These are phyloP conservation scores for Bombus confusus DNA, from an alignment of 1,140 invertebrate species.

Conservation along the genomic window DNA sequence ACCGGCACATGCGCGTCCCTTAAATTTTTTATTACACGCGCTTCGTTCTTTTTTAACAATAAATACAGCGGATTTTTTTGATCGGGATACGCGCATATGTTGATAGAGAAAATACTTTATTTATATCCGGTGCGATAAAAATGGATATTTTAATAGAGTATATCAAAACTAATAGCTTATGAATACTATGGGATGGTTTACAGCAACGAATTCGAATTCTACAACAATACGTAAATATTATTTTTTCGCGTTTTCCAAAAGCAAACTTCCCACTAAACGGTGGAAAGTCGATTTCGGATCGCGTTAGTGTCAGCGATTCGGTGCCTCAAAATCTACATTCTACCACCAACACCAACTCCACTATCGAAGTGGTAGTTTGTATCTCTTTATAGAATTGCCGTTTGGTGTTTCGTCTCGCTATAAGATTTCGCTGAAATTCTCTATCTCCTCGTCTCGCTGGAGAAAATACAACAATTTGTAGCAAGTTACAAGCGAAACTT, in stretches of 20 bases:
- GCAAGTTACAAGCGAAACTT: not conserved
- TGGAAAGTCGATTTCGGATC: too few relatives aligned
- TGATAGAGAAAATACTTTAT: too few relatives aligned
- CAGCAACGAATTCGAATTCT: not conserved
- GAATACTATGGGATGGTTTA: not conserved
- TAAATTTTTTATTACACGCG: not conserved
- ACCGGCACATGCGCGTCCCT: not conserved
- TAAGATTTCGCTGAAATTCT: not conserved
- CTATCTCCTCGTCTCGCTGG: not conserved
- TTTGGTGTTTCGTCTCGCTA: not conserved
- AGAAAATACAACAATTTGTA: not conserved
- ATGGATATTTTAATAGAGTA: not conserved
- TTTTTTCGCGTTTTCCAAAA: not conserved
- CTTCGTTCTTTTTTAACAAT: not conserved
- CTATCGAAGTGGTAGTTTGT: too few relatives aligned
- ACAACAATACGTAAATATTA: not conserved
- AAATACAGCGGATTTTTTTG: not conserved
- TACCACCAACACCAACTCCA: accelerated
- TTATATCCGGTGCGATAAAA: too few relatives aligned
- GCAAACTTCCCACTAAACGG: not conserved
- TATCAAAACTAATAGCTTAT: not conserved
- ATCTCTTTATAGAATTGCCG: too few relatives aligned
- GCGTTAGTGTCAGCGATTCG: too few relatives aligned
- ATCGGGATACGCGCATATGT: too few relatives aligned
- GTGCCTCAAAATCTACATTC: too few relatives aligned